phyloP scores from a whole-genome alignment of 2,113 vertebrate genomes.

The Xiphias gladius region DNA sequence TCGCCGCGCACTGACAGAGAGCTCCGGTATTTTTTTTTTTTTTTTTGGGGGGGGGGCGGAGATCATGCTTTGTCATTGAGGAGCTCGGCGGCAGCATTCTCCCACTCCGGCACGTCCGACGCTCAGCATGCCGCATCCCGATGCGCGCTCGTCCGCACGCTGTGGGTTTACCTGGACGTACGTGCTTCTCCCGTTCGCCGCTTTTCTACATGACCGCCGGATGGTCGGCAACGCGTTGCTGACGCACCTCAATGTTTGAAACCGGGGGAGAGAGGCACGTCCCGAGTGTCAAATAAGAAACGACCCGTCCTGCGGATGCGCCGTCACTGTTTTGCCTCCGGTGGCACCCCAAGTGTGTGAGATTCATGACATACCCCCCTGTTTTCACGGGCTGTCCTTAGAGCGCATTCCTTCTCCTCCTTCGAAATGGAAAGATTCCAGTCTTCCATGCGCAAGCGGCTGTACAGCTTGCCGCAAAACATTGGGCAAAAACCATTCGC shows the following conservation, averaged over 20 bases:
- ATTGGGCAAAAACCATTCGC: conserved; percentile 90
- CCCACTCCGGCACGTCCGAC: conserved; percentile 79
- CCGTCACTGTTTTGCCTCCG: conserved; percentile 70
- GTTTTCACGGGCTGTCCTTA: conserved; percentile 51
- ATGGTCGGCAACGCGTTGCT: conserved; percentile 49
- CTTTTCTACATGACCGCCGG: conserved; percentile 52
- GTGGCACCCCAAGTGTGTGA: conserved; percentile 59
- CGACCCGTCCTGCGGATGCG: conserved; percentile 78
- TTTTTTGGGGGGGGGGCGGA: conserved; percentile 75
- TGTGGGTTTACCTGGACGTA: conserved; percentile 67
- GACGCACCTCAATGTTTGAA: conserved; percentile 75
- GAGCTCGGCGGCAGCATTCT: conserved; percentile 65
- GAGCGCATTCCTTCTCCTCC: conserved; percentile 43
- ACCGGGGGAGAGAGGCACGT: conserved; percentile 69
- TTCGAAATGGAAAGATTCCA: conserved; percentile 92
- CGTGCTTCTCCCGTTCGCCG: conserved; percentile 31
- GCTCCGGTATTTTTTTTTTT: conserved; percentile 61
- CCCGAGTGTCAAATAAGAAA: conserved; percentile 73
- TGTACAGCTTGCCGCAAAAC: conserved; percentile 97
- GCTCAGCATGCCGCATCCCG: conserved; percentile 81
- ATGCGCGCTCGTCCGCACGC: conserved; percentile 72
- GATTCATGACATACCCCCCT: conserved; percentile 66
- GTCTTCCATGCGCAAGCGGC: conserved; percentile 96
- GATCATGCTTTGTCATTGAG: conserved; percentile 85
- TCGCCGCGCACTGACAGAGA: conserved; percentile 68